Conservation (phyloP, 2,888 invertebrate species). For the Lingula anatina region DNA sequence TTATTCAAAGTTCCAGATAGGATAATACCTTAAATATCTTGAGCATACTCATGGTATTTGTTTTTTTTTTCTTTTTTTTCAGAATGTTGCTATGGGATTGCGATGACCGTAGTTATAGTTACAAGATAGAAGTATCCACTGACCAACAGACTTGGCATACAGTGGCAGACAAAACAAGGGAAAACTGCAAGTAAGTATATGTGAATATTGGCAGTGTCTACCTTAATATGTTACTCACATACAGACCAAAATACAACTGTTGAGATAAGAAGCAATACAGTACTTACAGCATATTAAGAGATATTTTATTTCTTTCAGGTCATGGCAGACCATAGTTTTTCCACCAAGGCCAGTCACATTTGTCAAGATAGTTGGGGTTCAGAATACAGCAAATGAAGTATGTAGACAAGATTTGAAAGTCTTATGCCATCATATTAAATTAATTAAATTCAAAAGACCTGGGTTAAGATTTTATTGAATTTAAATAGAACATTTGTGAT, state of each 20-base stretch:
- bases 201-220: too few relatives aligned
- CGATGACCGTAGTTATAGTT: slow-evolving; percentile 56
- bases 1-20: too few relatives aligned
- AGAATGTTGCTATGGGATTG: slow-evolving; percentile 94
- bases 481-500: too few relatives aligned
- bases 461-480: too few relatives aligned
- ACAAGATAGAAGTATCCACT: slow-evolving; percentile 55
- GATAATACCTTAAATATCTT: too few relatives aligned
- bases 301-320: slow-evolving; percentile 61
- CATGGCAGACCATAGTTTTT: slow-evolving; percentile 92
- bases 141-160: slow-evolving; percentile 56
- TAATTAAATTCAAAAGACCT: too few relatives aligned
- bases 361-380: slow-evolving; percentile 90
- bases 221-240: too few relatives aligned
- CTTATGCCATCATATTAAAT: too few relatives aligned
- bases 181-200: slow-evolving; percentile 62
- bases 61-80: slow-evolving; percentile 11
- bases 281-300: too few relatives aligned
- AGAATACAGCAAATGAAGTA: slow-evolving; percentile 94
- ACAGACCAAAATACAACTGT: too few relatives aligned
- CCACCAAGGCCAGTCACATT: slow-evolving; percentile 81
- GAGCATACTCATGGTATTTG: too few relatives aligned
- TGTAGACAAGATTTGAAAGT: slow-evolving; percentile 2
- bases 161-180: slow-evolving; percentile 80
- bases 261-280: too few relatives aligned